Evolutionary conservation across 2,113 vertebrate species (phyloP).

Genomic region (Leptodactylus fuscus): DNA sequence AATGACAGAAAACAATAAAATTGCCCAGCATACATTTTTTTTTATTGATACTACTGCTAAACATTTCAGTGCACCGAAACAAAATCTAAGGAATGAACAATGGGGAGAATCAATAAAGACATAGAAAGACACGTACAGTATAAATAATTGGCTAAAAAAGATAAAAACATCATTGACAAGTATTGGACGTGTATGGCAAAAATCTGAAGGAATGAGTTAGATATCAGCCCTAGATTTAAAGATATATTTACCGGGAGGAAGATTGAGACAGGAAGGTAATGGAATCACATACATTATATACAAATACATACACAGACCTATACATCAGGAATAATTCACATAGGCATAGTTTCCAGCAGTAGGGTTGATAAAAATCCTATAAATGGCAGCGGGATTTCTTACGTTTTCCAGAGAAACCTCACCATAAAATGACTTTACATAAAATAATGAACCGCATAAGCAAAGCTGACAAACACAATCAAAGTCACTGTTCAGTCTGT

Average conservation of each 20-base stretch:
- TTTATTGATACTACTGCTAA: slow-evolving; percentile 5
- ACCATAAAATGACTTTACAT: no score
- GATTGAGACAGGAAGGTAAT: background rate
- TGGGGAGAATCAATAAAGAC: background rate
- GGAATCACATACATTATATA: background rate
- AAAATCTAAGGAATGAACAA: background rate
- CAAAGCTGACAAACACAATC: background rate
- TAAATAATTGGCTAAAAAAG: no score
- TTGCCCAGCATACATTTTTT: slow-evolving; percentile 1
- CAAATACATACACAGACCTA: background rate
- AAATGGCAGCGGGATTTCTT: background rate
- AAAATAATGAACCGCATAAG: background rate
- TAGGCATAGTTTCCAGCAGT: background rate
- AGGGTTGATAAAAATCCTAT: background rate
- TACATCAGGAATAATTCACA: background rate
- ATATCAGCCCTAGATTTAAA: no score
- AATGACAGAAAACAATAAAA: slow-evolving; percentile 41
- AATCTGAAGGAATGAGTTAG: no score
- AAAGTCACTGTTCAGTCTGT: background rate
- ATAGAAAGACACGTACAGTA: no score
- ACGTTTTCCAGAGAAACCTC: background rate
- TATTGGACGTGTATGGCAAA: no score
- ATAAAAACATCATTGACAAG: no score
- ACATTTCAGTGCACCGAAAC: background rate
- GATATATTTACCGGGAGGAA: no score